Evolutionary conservation across 1,140 invertebrate species (phyloP).

Genomic region (Bombus picipes): DNA sequence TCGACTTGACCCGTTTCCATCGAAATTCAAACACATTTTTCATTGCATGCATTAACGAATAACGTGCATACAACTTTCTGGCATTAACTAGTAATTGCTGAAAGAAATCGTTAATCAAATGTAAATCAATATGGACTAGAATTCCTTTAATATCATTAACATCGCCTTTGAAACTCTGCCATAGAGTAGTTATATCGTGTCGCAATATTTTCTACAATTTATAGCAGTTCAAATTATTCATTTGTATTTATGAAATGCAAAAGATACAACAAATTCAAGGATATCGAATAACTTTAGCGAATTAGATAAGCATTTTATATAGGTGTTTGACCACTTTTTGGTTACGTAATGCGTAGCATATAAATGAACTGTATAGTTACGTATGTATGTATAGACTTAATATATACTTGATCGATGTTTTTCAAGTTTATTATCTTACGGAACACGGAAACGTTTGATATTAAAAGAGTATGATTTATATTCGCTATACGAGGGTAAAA

Average conservation of each 20-base stretch:
- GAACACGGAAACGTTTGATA: neutral
- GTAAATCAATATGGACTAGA: neutral
- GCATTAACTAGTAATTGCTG: neutral
- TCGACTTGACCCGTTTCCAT: constrained; percentile 69
- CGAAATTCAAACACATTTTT: constrained; percentile 71
- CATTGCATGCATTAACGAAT: constrained; percentile 59
- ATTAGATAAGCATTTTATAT: neutral
- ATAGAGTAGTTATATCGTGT: no score
- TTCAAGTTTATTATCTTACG: neutral
- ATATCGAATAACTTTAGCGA: neutral
- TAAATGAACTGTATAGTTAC: neutral
- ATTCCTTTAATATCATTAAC: no score
- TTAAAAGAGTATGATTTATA: neutral
- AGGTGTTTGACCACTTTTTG: neutral
- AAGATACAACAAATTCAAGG: neutral
- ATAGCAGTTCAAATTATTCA: neutral
- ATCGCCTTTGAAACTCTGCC: no score
- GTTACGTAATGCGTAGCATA: neutral
- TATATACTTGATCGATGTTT: neutral
- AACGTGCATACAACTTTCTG: constrained; percentile 40
- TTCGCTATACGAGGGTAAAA: neutral
- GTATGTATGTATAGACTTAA: neutral
- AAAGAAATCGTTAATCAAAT: neutral
- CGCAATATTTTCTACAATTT: neutral
- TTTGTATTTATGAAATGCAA: neutral